Conservation (phyloP, 2,888 invertebrate species). For the Lomographa bimaculata region DNA sequence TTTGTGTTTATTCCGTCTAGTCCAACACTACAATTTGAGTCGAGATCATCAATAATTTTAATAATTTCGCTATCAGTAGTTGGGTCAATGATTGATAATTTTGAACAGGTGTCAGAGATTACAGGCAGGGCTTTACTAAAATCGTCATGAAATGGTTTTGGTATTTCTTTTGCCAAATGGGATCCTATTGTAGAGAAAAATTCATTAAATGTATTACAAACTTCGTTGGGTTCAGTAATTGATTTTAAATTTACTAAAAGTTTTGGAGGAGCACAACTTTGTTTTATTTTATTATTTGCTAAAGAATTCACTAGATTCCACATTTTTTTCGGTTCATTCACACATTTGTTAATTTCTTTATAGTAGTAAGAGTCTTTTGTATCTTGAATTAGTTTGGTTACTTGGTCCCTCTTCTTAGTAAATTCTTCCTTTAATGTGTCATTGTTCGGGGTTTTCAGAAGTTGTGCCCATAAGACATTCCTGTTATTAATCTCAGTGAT, state of each 20-base stretch:
- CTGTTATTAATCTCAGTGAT: constrained; percentile 28
- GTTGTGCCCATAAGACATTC: constrained; percentile 27
- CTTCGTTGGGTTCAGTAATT: no score
- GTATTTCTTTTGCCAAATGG: constrained; percentile 18
- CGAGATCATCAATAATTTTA: no score
- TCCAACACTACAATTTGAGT: no score
- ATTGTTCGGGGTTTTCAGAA: constrained; percentile 21
- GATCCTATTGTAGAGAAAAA: constrained; percentile 23
- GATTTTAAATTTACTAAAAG: background rate
- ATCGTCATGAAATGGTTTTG: constrained; percentile 11
- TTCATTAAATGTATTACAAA: no score
- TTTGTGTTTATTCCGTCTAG: no score
- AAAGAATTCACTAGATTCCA: constrained; percentile 30
- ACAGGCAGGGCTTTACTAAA: constrained; percentile 22
- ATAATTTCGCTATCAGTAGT: no score
- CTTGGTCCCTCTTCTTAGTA: constrained; percentile 10
- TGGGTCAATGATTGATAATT: no score
- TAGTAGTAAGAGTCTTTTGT: constrained; percentile 22
- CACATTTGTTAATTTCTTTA: constrained; percentile 21
- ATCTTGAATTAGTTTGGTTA: constrained; percentile 8
- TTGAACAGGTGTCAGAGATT: no score
- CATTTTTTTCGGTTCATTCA: constrained; percentile 24
- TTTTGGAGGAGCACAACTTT: no score
- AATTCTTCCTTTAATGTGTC: constrained; percentile 15
- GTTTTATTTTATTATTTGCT: constrained; percentile 21